Conservation (phyloP, 1,140 invertebrate genomes). For the Plectus sambesii region DNA sequence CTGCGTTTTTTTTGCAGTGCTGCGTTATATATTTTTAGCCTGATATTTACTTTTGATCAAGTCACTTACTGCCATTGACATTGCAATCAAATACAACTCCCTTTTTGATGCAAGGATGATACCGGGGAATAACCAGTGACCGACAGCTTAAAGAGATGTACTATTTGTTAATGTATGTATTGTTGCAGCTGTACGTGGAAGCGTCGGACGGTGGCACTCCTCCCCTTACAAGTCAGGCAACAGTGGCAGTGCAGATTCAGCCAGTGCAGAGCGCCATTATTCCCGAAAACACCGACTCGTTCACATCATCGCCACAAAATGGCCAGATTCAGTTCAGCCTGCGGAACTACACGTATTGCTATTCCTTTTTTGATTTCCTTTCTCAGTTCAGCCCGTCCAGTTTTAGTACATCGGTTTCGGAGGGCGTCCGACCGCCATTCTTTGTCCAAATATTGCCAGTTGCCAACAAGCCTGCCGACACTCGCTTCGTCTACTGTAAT, state of each 20-base stretch:
- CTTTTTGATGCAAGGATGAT: too few species aligned
- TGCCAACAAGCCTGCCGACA: slow-evolving; percentile 37
- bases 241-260: slow-evolving; percentile 32
- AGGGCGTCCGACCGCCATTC: slow-evolving; percentile 35
- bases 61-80: too few species aligned
- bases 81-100: too few species aligned
- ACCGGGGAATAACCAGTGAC: too few species aligned
- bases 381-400: background rate
- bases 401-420: slow-evolving; percentile 37
- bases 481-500: slow-evolving; percentile 40
- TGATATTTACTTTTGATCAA: too few species aligned
- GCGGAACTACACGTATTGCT: slow-evolving; percentile 35
- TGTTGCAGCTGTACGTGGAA: slow-evolving; percentile 34
- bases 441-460: slow-evolving; percentile 32
- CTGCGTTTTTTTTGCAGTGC: too few species aligned
- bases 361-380: slow-evolving; percentile 1
- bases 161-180: too few species aligned
- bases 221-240: slow-evolving; percentile 27
- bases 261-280: slow-evolving; percentile 20
- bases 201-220: slow-evolving; percentile 35
- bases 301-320: slow-evolving; percentile 15
- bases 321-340: slow-evolving; percentile 30
- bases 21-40: too few species aligned
- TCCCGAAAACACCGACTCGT: slow-evolving; percentile 6
- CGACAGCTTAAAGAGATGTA: too few species aligned